These are phyloP conservation scores for Sebastes hubbsi DNA, from an alignment of 2,797 vertebrate genomes.

Conservation along the genomic window DNA sequence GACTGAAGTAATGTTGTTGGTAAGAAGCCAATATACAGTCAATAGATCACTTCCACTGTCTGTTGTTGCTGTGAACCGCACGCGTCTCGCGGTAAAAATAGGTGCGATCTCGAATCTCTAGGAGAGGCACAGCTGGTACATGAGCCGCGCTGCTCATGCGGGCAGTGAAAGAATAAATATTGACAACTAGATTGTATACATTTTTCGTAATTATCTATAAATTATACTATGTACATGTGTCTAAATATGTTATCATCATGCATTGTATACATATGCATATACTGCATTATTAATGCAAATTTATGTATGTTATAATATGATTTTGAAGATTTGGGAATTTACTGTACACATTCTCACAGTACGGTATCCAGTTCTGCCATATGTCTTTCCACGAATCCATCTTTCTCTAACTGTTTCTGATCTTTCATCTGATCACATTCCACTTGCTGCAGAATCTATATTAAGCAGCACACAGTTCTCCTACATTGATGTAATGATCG, in stretches of 20 bases:
- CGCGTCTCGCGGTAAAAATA: no score
- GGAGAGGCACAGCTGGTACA: no score
- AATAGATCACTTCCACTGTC: no score
- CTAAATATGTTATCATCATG: background rate
- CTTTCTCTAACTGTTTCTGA: background rate
- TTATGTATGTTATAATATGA: background rate
- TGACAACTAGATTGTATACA: background rate
- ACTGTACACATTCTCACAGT: background rate
- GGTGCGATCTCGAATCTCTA: no score
- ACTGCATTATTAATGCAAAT: background rate
- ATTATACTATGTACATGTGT: background rate
- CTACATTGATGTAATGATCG: slow-evolving; percentile 1
- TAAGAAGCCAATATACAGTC: no score
- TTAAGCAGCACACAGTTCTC: slow-evolving; percentile 4
- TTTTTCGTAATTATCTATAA: background rate
- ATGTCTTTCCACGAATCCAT: background rate
- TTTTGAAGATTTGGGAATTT: background rate
- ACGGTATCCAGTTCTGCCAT: background rate
- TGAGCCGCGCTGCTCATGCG: no score
- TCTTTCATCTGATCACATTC: background rate
- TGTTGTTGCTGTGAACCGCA: no score
- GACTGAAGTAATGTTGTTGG: no score
- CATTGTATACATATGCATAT: background rate
- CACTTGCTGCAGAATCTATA: slow-evolving; percentile 9
- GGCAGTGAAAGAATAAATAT: no score